Evolutionary conservation across 2,113 vertebrate genomes (phyloP).

Genomic region (Hippocampus zosterae): DNA sequence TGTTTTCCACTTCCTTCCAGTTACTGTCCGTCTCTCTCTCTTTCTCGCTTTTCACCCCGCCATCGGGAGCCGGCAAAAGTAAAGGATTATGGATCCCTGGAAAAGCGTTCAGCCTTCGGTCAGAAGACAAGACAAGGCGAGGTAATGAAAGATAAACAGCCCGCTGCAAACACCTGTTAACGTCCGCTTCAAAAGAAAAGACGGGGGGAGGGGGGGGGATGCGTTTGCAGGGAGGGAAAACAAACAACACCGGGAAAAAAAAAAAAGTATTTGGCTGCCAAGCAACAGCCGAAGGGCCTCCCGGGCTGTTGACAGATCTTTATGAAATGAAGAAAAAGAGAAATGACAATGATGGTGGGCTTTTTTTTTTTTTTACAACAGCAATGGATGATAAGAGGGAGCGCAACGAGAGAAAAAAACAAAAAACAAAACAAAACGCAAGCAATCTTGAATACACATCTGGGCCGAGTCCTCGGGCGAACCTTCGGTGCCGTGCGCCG

Average conservation of each 20-base stretch:
- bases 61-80: slow-evolving; percentile 67
- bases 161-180: slow-evolving; percentile 80
- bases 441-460: slow-evolving; percentile 72
- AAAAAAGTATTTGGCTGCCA: slow-evolving; percentile 76
- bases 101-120: slow-evolving; percentile 73
- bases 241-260: slow-evolving; percentile 65
- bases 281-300: slow-evolving; percentile 76
- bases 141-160: slow-evolving; percentile 82
- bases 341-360: slow-evolving; percentile 74
- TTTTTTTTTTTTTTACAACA: slow-evolving; percentile 60
- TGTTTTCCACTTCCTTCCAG: slow-evolving; percentile 61
- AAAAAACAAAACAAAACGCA: slow-evolving; percentile 56
- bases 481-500: slow-evolving; percentile 57
- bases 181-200: slow-evolving; percentile 76
- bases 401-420: slow-evolving; percentile 46
- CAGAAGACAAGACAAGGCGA: slow-evolving; percentile 76
- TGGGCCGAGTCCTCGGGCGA: slow-evolving; percentile 65
- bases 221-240: slow-evolving; percentile 55
- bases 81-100: slow-evolving; percentile 72
- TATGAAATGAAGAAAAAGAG: slow-evolving; percentile 75
- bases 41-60: slow-evolving; percentile 63
- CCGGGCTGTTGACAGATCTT: slow-evolving; percentile 80
- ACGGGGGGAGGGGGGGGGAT: slow-evolving; percentile 51
- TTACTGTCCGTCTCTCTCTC: slow-evolving; percentile 40
- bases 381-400: slow-evolving; percentile 73